phyloP scores from a whole-genome alignment of 2,113 vertebrate genomes.

The Fulmarus glacialis region DNA sequence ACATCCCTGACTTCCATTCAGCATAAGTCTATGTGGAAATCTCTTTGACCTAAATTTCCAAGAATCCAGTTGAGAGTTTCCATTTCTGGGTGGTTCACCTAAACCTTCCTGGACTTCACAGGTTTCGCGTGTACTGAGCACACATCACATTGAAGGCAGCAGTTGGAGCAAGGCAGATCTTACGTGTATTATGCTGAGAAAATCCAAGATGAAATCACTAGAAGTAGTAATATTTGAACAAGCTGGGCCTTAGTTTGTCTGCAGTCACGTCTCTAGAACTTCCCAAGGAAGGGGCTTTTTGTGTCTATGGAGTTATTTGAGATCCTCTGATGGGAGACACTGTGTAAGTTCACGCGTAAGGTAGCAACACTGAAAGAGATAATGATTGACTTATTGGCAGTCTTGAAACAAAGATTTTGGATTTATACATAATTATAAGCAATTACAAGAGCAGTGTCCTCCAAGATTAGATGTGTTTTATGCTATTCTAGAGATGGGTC shows the following conservation, averaged over 20 bases:
- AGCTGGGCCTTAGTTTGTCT: neutral
- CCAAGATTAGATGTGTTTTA: neutral
- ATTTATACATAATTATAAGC: neutral
- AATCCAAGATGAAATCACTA: neutral
- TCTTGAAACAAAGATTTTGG: neutral
- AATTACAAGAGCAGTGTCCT: neutral
- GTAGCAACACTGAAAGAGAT: neutral
- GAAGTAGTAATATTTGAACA: neutral
- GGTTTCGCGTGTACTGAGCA: neutral
- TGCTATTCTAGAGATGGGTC: neutral
- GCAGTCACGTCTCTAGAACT: neutral
- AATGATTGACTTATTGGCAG: neutral
- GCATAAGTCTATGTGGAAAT: neutral
- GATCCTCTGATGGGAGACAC: neutral
- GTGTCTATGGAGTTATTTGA: neutral
- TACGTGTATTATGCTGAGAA: neutral
- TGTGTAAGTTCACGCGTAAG: neutral
- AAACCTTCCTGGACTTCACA: neutral
- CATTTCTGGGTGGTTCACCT: neutral
- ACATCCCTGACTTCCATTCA: neutral
- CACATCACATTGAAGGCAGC: neutral
- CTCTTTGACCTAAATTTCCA: neutral
- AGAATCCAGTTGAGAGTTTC: neutral
- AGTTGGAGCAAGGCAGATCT: neutral
- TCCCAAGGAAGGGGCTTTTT: neutral